Percentiles rank a stretch among this genome's conserved stretches.
These are phyloP conservation scores for Thermophis baileyi DNA, from an alignment of 2,113 vertebrate genomes.

Conservation along the genomic window DNA sequence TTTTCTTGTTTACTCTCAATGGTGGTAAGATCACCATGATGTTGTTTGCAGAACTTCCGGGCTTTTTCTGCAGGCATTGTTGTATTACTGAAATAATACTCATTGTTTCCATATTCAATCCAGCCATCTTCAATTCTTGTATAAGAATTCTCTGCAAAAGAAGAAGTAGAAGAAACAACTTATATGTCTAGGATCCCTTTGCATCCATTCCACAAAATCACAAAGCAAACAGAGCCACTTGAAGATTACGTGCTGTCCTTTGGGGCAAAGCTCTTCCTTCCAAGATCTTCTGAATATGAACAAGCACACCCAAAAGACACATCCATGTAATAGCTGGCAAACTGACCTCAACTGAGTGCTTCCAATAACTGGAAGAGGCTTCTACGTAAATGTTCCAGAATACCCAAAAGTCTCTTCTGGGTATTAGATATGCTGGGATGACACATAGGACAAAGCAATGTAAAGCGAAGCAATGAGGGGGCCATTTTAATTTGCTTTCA, in stretches of 20 bases:
- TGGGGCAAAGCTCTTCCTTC: not conserved
- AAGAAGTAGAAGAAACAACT: constrained; percentile 9
- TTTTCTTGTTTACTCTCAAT: constrained; percentile 82
- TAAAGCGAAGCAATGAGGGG: not conserved
- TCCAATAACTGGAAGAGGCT: not conserved
- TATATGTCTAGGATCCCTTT: not conserved
- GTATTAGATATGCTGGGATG: not conserved
- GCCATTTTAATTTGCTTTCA: not conserved
- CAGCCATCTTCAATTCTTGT: constrained; percentile 79
- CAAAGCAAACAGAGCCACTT: not conserved
- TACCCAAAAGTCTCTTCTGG: not conserved
- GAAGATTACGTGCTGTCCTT: not conserved
- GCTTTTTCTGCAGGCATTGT: constrained; percentile 80
- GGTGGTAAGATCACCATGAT: constrained; percentile 80
- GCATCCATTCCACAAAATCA: not conserved
- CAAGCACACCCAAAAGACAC: not conserved
- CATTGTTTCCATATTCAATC: constrained; percentile 79
- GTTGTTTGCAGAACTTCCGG: constrained; percentile 77
- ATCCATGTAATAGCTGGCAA: not conserved
- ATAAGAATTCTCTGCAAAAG: constrained; percentile 67
- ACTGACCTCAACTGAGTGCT: not conserved
- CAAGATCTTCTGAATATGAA: not conserved
- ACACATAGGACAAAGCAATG: not conserved
- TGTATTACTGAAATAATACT: constrained; percentile 84
- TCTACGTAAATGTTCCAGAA: not conserved